Base-by-base conservation (phyloP, 2,113 vertebrate genomes). In the Neopipo cinnamomea region DNA sequence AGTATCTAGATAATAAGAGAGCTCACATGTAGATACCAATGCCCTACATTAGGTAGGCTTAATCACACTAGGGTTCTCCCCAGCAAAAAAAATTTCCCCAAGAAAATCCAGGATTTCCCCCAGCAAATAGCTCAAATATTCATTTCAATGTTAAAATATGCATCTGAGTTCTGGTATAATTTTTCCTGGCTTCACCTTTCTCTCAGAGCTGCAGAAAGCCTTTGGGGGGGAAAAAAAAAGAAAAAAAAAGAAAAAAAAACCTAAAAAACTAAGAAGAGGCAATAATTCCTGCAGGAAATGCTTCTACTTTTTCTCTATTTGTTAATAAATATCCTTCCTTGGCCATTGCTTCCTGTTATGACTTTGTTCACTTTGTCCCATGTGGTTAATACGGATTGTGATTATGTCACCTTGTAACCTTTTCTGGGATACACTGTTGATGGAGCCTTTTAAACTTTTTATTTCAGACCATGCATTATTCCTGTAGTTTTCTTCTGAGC, bases 191-290 rank as follows among this genome's bases (percentile, higher is more conserved):
- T 79, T 72, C 31, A 56, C 5, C 4, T 88, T 78, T 81, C 24
- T 89, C 15, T 4, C 14, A 87, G 28, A 87, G 11, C 11, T 63
- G 11, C 3, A 12, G 18, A 47, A 89, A 71, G 8, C 3, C 46
- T 81, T 44, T 44, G 4, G 5, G 5, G 9, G n/a, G n/a, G n/a
- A n/a, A n/a, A 20, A 19, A 8, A 28, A 11, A 2, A 8, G 27
- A 10, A 4, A 11, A 13, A 12, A 16, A 13, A 1, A n/a, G 23
- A 11, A n/a, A n/a, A n/a, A n/a, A n/a, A n/a, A n/a, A n/a, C n/a
- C n/a, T n/a, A n/a, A n/a, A n/a, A n/a, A n/a, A 37, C 6, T 55
- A 49, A 72, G 33, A 66, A 50, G 20, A 56, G 2, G 5, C 6
- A 88, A 55, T 63, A 78, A 72, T 58, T 95, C n/a, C 47, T 85